phyloP scores from a whole-genome alignment of 2,888 invertebrate species.

The Papilio demoleus region DNA sequence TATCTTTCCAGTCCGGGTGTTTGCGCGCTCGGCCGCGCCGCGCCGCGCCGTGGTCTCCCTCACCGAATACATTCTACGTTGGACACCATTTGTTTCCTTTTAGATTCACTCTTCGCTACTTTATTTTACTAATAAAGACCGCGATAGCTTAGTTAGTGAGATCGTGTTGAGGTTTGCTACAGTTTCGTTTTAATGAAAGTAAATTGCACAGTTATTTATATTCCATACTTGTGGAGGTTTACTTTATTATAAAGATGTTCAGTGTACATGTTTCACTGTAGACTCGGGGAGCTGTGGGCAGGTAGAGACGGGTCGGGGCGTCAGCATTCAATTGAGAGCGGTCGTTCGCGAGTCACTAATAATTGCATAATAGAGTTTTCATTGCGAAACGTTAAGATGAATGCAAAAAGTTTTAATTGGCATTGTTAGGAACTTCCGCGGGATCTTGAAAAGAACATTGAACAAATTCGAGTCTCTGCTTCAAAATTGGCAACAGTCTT shows the following conservation, averaged over 20 bases:
- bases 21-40: slow-evolving; percentile 26
- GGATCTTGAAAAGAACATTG: slow-evolving; percentile 34
- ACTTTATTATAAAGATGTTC: not conserved
- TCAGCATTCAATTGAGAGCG: slow-evolving; percentile 24
- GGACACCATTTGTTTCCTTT: not conserved
- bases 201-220: not conserved
- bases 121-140: slow-evolving; percentile 4
- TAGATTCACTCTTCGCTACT: slow-evolving; percentile 1
- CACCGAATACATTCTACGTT: slow-evolving; percentile 25
- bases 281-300: too few species aligned
- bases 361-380: slow-evolving; percentile 45
- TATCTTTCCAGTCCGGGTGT: slow-evolving; percentile 33
- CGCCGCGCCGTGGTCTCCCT: slow-evolving; percentile 21
- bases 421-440: slow-evolving; percentile 40
- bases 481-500: slow-evolving; percentile 39
- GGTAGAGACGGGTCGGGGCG: too few species aligned
- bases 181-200: not conserved
- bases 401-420: slow-evolving; percentile 47
- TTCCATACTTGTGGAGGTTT: not conserved
- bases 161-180: not conserved
- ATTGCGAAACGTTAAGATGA: slow-evolving; percentile 38
- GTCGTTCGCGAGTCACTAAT: slow-evolving; percentile 40
- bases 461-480: slow-evolving; percentile 35
- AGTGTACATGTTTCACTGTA: not conserved
- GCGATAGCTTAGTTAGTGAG: not conserved